Evolutionary conservation across 2,797 vertebrate genomes (phyloP), one percentile per base, ranked within the genome.

Genomic region (Gambusia yucatana): DNA sequence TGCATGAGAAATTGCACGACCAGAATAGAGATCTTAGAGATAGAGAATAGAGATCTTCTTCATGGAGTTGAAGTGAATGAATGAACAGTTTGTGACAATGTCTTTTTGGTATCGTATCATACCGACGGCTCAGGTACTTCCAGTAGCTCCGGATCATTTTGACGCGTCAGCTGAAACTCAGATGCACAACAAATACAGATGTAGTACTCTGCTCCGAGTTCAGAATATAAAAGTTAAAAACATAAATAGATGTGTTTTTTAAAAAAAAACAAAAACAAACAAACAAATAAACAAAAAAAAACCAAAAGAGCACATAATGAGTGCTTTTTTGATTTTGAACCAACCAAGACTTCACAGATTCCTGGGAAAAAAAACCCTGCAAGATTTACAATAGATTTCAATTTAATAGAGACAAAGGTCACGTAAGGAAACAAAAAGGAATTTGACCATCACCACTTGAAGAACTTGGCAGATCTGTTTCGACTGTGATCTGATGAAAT

Each of bases 101-200:
- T 33, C 33, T 33, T 33, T 33, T 33, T 33, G 33, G 33, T 33
- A 33, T 33, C 33, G 33, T 36, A 20, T 30, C 28, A 14, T 47
- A 4, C 33, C 33, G 33, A 33, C 22, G 20, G 20, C 20, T 22
- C 13, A 3, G 6, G 25, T 48, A 77, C 84, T 88, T 90, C 83
- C 86, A 48, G 88, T 46, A 39, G 41, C 16, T 2, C 17, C 28
- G 28, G 11, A 44, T 50, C 0, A 0, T 48, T 72, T 41, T n/a
- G 72, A 61, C 59, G 30, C 59, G 73, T 89, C 83, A 89, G 67
- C 57, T 81, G 72, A 75, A 8, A 36, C 9, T 10, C 36, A 39
- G 61, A 65, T 65, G 61, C 9, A 39, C 8, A 39, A 65, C 36
- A 39, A 39, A 39, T 1, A 7, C 3, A 28, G 85, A 87, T n/a